Base-by-base conservation (phyloP, 1,140 invertebrate species). In the Ctenoplectra terminalis region DNA sequence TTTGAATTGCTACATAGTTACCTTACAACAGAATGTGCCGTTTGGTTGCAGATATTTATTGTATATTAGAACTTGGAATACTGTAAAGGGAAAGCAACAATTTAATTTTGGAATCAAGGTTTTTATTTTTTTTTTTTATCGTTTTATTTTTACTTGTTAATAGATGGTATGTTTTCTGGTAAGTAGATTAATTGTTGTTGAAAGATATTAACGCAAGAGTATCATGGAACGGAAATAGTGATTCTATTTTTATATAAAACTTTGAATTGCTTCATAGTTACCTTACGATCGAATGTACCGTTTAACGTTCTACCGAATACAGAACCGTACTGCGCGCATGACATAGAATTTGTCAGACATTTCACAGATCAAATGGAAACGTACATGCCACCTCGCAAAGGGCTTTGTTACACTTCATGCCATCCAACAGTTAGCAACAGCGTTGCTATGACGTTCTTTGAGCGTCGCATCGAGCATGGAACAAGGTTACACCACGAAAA, bases 301-400 rank as follows among this genome's bases (percentile, higher is more conserved):
- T 75, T 74, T 75, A 75, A 64, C 46, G 60, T n/a, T 66, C 17
- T 40, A 34, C 13, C 73, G 17, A 43, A 43, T 54, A 11, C 61
- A 76, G 31, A 26, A 54, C 20, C n/a, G 60, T 37, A 20, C 34
- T 40, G 26, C 43, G n/a, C 15, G 20, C 23, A 29, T 17, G n/a
- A 52, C 37, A n/a, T 34, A 40, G 56, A 31, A 75, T 52, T 52
- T 52, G 60, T 66, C 73, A 64, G 50, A 66, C 60, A 46, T 37
- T 75, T 75, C 60, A 66, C 54, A 64, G 34, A n/a, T 54, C 74
- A 67, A 76, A 76, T 46, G 34, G 46, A 31, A 52, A 40, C 48
- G 20, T 23, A 43, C 31, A 26, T 40, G 34, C 34, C 17, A 34
- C 34, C 17, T 43, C 52, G 60, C 5, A 54, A 67, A 76, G 61